Evolutionary conservation across 2,888 invertebrate genomes (phyloP).

Genomic region (Drosophila tripunctata): DNA sequence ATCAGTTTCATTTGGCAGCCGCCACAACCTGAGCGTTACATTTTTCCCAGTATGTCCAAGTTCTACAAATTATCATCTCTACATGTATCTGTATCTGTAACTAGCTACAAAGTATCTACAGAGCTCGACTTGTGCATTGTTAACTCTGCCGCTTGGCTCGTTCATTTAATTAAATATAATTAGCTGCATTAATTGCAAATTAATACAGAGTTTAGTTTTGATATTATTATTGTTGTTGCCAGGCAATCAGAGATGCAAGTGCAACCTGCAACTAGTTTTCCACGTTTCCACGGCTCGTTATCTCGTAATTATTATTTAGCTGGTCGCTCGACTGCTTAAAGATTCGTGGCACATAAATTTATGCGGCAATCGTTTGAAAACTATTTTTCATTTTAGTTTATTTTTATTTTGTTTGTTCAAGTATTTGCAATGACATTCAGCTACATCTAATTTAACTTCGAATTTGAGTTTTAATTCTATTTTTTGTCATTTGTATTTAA

Average conservation of each 20-base stretch:
- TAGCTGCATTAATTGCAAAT: constrained; percentile 81
- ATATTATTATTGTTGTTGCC: constrained; percentile 69
- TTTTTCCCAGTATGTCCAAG: constrained; percentile 72
- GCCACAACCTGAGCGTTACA: constrained; percentile 70
- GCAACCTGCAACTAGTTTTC: constrained; percentile 61
- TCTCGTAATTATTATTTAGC: constrained; percentile 71
- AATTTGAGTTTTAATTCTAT: constrained; percentile 2
- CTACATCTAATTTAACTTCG: constrained; percentile 1
- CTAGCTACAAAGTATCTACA: constrained; percentile 41
- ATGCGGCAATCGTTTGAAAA: constrained; percentile 18
- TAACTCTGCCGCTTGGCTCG: constrained; percentile 60
- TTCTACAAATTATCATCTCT: constrained; percentile 50
- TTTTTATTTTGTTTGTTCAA: neutral
- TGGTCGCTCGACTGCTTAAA: constrained; percentile 32
- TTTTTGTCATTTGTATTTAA: constrained; percentile 54
- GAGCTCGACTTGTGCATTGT: constrained; percentile 57
- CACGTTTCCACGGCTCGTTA: constrained; percentile 70
- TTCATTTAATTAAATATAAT: constrained; percentile 80
- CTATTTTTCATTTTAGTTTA: neutral
- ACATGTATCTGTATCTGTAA: constrained; percentile 25
- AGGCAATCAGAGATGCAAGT: constrained; percentile 11
- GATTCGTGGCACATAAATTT: constrained; percentile 42
- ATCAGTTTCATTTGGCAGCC: constrained; percentile 74
- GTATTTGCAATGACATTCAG: constrained; percentile 38
- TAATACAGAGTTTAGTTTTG: constrained; percentile 78